A percentile compares a stretch with the other conserved stretches of the same genome.
Evolutionary conservation across 1,140 invertebrate genomes (phyloP).

Genomic region (Bombus sylvicola): DNA sequence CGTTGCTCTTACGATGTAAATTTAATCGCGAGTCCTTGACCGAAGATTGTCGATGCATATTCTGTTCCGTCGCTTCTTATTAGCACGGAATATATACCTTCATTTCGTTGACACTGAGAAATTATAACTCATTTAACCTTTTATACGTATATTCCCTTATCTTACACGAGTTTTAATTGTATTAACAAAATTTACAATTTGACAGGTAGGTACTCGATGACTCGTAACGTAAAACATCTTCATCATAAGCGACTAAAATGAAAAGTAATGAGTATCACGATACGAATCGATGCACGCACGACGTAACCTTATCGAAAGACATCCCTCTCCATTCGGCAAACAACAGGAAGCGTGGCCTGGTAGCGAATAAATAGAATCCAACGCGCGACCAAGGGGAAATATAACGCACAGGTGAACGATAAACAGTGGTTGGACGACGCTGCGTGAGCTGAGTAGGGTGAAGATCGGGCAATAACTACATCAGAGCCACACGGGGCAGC

Average conservation of each 20-base stretch:
- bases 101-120: not conserved
- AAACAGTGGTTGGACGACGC: slow-evolving; percentile 17
- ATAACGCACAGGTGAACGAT: slow-evolving; percentile 38
- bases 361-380: slow-evolving; percentile 22
- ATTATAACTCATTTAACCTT: not conserved
- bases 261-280: not conserved
- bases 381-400: not conserved
- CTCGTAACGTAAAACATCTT: not conserved
- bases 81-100: not conserved
- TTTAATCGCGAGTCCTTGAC: not conserved
- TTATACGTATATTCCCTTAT: not conserved
- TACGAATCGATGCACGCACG: not conserved
- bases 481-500: not conserved
- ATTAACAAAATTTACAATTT: not conserved
- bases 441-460: not conserved
- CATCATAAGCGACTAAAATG: not conserved
- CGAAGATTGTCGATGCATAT: not conserved
- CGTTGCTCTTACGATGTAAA: not conserved
- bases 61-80: not conserved
- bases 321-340: not conserved
- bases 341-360: not conserved
- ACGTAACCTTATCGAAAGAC: not conserved
- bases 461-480: slow-evolving; percentile 22
- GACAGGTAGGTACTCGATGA: too few species aligned
- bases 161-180: not conserved